Conservation (phyloP, 2,888 invertebrate genomes). For the Aphodius granarius region DNA sequence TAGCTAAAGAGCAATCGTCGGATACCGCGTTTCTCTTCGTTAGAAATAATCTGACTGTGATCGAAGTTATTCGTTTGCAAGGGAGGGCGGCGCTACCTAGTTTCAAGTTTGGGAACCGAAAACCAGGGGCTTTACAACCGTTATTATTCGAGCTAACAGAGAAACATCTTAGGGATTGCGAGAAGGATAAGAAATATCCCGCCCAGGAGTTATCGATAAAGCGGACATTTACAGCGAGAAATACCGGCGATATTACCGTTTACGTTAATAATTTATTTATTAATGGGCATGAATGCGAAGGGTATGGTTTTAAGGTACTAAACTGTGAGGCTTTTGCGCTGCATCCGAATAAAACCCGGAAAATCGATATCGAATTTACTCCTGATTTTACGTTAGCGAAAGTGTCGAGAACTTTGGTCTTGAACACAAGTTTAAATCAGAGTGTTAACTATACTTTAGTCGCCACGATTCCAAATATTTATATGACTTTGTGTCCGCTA, state of each 20-base stretch:
- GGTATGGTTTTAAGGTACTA: constrained; percentile 73
- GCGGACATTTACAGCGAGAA: constrained; percentile 81
- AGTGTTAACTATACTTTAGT: constrained; percentile 70
- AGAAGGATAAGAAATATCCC: constrained; percentile 49
- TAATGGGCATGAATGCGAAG: constrained; percentile 70
- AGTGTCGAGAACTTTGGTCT: constrained; percentile 65
- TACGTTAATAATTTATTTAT: constrained; percentile 69
- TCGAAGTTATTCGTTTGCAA: constrained; percentile 81
- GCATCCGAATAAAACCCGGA: constrained; percentile 70
- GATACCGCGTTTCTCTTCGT: constrained; percentile 59
- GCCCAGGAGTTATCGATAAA: constrained; percentile 73
- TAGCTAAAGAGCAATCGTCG: constrained; percentile 52
- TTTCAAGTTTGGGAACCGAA: constrained; percentile 86
- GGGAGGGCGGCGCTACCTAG: constrained; percentile 86
- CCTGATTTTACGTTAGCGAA: constrained; percentile 84
- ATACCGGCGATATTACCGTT: constrained; percentile 90
- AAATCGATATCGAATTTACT: constrained; percentile 84
- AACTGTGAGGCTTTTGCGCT: constrained; percentile 74
- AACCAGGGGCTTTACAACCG: constrained; percentile 74
- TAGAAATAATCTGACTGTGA: constrained; percentile 91
- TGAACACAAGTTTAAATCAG: constrained; percentile 64
- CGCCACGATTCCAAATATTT: constrained; percentile 63
- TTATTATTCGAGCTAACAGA: constrained; percentile 77
- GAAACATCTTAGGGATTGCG: constrained; percentile 61
- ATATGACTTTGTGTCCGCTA: constrained; percentile 69